These are phyloP conservation scores for Dolichoris vasculosae DNA, from an alignment of 1,140 invertebrate genomes.

Conservation along the genomic window DNA sequence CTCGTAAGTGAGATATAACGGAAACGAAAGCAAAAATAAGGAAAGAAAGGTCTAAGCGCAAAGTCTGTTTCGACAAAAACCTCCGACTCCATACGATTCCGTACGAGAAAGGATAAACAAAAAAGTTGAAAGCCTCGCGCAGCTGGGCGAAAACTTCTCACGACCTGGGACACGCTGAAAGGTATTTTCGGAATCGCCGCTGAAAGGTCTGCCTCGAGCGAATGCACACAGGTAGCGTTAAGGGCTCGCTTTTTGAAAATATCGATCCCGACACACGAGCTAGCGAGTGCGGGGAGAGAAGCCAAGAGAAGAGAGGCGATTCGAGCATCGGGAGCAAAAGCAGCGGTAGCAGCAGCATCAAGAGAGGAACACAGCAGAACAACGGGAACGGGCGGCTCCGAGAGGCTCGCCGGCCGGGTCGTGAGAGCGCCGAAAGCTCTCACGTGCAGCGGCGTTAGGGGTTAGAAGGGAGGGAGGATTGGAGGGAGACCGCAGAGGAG, in stretches of 20 bases:
- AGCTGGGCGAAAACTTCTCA: slow-evolving; percentile 8
- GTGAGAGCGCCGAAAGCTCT: background rate
- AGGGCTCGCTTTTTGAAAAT: slow-evolving; percentile 48
- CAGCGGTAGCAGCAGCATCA: background rate
- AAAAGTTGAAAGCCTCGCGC: background rate
- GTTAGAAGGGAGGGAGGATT: background rate
- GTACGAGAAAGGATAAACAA: background rate
- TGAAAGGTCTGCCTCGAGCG: background rate
- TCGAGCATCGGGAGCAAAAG: background rate
- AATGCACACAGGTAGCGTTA: slow-evolving; percentile 1
- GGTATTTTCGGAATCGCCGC: slow-evolving; percentile 13
- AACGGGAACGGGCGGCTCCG: background rate
- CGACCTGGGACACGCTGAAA: slow-evolving; percentile 7
- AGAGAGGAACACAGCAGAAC: background rate
- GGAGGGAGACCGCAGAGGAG: background rate
- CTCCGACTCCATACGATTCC: background rate
- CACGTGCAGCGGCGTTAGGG: background rate
- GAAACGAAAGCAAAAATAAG: background rate
- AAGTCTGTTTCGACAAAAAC: background rate
- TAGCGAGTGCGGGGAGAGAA: background rate
- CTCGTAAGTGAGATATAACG: background rate
- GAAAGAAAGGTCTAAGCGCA: background rate
- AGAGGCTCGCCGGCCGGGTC: background rate
- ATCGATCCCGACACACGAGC: slow-evolving; percentile 37
- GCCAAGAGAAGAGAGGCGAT: background rate